Evolutionary conservation across 2,888 invertebrate genomes (phyloP), one percentile per base, ranked within the genome.

Genomic region (Rhamnusium bicolor): DNA sequence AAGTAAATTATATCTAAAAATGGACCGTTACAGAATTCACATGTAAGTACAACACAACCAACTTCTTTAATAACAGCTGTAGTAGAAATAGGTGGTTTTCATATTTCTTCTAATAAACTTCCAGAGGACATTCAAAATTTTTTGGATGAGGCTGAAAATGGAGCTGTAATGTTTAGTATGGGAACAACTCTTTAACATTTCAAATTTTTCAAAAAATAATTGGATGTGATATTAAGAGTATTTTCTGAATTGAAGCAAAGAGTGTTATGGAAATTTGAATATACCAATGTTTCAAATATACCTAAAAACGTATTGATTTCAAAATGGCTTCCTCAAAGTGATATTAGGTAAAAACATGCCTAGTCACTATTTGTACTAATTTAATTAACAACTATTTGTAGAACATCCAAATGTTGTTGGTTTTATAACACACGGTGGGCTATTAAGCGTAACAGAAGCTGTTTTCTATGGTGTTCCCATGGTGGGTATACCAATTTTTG

Each of bases 231-330:
- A 29, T 84, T 91, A 4, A 90, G 90, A 68, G 90, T 90, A 1
- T 91, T 93, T 68, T 86, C 89, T 0, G 89, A 88, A 74, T 80
- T 93, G 0, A 91, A 92, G 74, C 91, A 92, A 75, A 90, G 89
- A 2, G 90, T 93, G 0, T 81, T 94, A 16, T 93, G 92, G 93
- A 93, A 93, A 87, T 93, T 92, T 91, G 93, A 93, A 77, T 89
- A 90, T 0, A 89, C 90, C 5, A 47, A 63, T 7, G 27, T 83
- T 21, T 77, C 79, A 8, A 76, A 72, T 10, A 76, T 77, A 47
- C 86, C 87, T 1, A 74, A 80, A 10, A 89, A 89, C 77, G 84
- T 91, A 0, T 84, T 84, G 75, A 77, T 87, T 1, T 73, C 60
- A 2, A 81, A 78, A 51, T 84, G 83, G 83, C 72, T 83, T 14